Base-by-base conservation (phyloP, 2,888 invertebrate species). In the Plusia festucae region DNA sequence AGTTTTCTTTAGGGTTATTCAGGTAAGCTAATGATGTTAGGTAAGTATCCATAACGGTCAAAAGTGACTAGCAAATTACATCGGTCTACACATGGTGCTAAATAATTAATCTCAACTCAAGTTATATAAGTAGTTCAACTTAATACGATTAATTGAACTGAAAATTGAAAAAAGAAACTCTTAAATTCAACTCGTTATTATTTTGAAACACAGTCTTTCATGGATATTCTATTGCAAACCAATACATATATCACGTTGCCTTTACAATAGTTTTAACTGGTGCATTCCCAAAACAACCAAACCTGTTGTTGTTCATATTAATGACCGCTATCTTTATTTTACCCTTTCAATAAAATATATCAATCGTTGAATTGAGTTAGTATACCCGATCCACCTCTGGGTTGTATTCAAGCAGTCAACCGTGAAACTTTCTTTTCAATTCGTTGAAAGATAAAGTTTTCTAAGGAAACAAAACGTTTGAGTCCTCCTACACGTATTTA, bases 371-470 rank as follows among this genome's bases (percentile, higher is more conserved):
- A 49, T 49, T 20, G 20, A 49, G 46, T 49, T 49, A 20, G 16
- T 18, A 49, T 20, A 16, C 44, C 16, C 9, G 34, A 13, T 6
- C 40, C 7, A 40, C 40, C 40, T n/a, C 20, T 49, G 20, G 11
- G 9, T 49, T 20, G 20, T 16, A 44, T 7, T 49, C 9, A 49
- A 49, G 11, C 3, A 49, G 18, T 49, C 46, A 49, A 49, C 20
- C 46, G 11, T 9, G 9, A 20, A 49, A 49, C 18, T 49, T 49
- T 49, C 46, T 8, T 2, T 49, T 49, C 2, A 20, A 49, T 49
- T 49, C 46, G 46, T 49, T 49, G 46, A 20, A 20, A 20, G 46
- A 49, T 18, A 46, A 49, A 49, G 46, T 49, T 49, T 49, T 49
- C n/a, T 40, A 40, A n/a, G 40, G 40, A 40, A 40, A 49, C 46